Evolutionary conservation across 1,140 invertebrate species (phyloP).

Genomic region (Drosophila navojoa): DNA sequence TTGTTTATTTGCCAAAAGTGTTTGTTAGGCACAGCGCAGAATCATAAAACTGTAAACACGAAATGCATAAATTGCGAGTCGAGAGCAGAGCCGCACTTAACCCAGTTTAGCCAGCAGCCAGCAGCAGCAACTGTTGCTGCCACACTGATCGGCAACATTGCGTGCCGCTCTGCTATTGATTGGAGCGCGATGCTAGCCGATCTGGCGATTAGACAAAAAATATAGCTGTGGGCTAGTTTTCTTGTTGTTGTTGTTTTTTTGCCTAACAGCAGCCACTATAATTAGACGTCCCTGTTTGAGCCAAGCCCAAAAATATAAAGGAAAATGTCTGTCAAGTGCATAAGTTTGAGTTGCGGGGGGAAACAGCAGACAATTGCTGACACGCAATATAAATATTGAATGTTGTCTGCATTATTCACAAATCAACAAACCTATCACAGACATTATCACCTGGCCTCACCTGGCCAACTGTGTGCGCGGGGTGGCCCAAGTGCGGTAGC

Average conservation of each 20-base stretch:
- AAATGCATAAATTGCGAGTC: conserved; percentile 71
- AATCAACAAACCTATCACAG: conserved; percentile 53
- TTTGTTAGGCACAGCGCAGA: conserved; percentile 61
- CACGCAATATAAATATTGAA: conserved; percentile 32
- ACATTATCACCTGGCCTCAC: conserved; percentile 47
- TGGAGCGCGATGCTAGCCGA: conserved; percentile 31
- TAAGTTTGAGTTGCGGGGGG: conserved; percentile 18
- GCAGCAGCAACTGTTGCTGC: conserved; percentile 37
- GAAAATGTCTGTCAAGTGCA: conserved; percentile 39
- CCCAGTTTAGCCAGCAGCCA: conserved; percentile 56
- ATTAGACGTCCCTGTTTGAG: conserved; percentile 35
- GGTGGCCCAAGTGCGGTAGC: conserved; percentile 62
- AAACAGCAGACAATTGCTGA: conserved; percentile 15
- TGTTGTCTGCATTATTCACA: conserved; percentile 30
- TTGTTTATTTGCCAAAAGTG: conserved; percentile 63
- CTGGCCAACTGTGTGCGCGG: conserved; percentile 6
- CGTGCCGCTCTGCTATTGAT: conserved; percentile 61
- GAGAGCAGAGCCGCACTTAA: conserved; percentile 62
- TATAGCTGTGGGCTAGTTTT: conserved; percentile 20
- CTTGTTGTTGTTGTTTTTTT: conserved; percentile 15
- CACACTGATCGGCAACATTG: conserved; percentile 25
- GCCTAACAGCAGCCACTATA: conserved; percentile 14
- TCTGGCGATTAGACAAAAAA: conserved; percentile 54
- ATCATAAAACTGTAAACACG: conserved; percentile 79
- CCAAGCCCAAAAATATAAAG: conserved; percentile 11